Conservation (phyloP, 1,140 invertebrate species). For the Trachymyrmex septentrionalis region DNA sequence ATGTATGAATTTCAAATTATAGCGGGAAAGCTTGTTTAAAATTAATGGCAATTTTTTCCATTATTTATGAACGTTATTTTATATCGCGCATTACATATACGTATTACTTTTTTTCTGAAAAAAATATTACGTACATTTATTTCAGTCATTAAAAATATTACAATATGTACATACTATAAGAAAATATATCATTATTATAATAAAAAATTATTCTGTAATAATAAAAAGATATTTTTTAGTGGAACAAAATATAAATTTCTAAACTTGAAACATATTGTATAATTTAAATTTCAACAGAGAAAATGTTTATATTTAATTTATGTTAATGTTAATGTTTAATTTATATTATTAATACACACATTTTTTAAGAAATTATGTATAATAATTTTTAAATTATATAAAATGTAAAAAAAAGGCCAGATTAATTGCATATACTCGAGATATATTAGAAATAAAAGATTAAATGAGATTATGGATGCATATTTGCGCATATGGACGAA, state of each 20-base stretch:
- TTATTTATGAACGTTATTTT: not conserved
- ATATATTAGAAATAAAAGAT: not conserved
- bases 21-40: conserved; percentile 2
- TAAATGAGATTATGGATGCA: not conserved
- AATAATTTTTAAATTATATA: too few relatives aligned
- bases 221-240: not conserved
- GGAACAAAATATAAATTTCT: not conserved
- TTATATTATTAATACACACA: too few relatives aligned
- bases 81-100: not conserved
- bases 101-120: not conserved
- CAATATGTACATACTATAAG: not conserved
- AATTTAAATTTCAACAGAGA: not conserved
- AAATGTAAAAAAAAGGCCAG: not conserved
- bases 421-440: not conserved
- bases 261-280: not conserved
- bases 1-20: not conserved
- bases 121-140: not conserved
- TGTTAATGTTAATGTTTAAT: too few relatives aligned
- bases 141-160: not conserved
- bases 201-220: not conserved
- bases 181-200: conserved; percentile 12
- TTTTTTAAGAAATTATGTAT: too few relatives aligned
- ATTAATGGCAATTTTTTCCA: not conserved
- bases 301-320: too few relatives aligned
- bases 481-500: not conserved